These are phyloP conservation scores for Belgica antarctica DNA, from an alignment of 2,888 invertebrate genomes.

Conservation along the genomic window DNA sequence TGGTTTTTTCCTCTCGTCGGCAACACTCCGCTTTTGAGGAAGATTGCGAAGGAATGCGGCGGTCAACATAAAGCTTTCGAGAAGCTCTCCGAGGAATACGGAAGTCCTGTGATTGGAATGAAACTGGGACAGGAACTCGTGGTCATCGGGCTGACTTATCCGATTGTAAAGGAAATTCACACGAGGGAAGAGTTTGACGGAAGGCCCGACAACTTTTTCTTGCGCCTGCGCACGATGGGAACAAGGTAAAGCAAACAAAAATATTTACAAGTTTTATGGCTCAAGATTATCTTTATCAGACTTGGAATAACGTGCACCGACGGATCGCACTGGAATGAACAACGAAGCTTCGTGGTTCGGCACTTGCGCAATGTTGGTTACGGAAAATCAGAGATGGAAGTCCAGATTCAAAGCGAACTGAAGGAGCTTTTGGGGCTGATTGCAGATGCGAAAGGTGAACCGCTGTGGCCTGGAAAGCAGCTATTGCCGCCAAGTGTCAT, in stretches of 20 bases:
- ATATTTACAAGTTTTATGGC: conserved; percentile 23
- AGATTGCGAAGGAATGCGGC: conserved; percentile 51
- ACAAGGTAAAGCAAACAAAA: conserved; percentile 56
- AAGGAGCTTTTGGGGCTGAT: conserved; percentile 52
- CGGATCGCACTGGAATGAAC: conserved; percentile 60
- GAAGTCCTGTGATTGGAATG: conserved; percentile 59
- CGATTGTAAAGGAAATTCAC: conserved; percentile 58
- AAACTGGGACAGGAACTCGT: conserved; percentile 59
- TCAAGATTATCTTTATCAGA: no score
- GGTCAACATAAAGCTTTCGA: conserved; percentile 59
- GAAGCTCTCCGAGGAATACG: conserved; percentile 56
- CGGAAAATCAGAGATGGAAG: conserved; percentile 59
- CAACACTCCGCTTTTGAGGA: conserved; percentile 51
- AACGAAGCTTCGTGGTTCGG: conserved; percentile 59
- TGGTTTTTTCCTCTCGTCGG: conserved; percentile 52
- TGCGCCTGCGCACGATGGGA: conserved; percentile 64
- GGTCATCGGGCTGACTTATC: conserved; percentile 59
- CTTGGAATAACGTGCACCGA: conserved; percentile 61
- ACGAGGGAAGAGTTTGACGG: conserved; percentile 62
- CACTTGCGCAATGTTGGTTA: conserved; percentile 60
- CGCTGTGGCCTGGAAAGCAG: conserved; percentile 51
- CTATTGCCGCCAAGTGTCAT: conserved; percentile 61
- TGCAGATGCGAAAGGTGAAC: conserved; percentile 46
- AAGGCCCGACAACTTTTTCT: conserved; percentile 66
- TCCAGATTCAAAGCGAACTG: conserved; percentile 60